Evolutionary conservation across 2,113 vertebrate genomes (phyloP).

Genomic region (Callorhinus ursinus): DNA sequence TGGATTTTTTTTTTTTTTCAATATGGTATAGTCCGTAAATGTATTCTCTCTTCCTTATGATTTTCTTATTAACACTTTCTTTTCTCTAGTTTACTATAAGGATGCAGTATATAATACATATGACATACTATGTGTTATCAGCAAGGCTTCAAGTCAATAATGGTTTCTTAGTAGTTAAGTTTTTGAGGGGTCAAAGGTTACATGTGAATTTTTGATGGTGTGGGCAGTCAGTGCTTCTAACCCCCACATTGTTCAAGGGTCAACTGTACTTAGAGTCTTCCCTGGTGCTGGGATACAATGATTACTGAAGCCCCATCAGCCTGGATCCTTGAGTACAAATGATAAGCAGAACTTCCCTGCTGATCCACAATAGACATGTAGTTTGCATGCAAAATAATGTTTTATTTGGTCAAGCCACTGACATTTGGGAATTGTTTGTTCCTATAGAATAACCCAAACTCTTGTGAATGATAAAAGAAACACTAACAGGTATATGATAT

Average conservation of each 20-base stretch:
- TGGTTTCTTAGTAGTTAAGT: not conserved
- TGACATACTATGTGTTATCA: not conserved
- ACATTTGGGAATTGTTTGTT: not conserved
- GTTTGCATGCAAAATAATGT: not conserved
- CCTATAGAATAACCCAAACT: not conserved
- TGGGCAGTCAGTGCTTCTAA: not conserved
- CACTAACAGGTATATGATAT: not conserved
- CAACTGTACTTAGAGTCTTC: not conserved
- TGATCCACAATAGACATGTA: not conserved
- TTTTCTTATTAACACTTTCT: not conserved
- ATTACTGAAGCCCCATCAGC: not conserved
- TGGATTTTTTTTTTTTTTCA: not conserved
- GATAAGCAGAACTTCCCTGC: not conserved
- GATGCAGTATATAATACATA: not conserved
- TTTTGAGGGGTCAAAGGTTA: not conserved
- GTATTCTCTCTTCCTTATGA: not conserved
- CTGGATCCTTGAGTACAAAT: not conserved
- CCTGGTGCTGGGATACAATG: not conserved
- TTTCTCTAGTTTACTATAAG: not conserved
- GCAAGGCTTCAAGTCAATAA: not conserved
- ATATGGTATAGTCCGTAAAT: not conserved
- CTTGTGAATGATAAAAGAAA: not conserved
- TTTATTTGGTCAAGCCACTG: not conserved
- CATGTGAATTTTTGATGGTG: not conserved
- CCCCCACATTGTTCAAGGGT: not conserved